A percentile compares a stretch with the other conserved stretches of the same genome.
These are phyloP conservation scores for Seriola aureovittata DNA, from an alignment of 2,113 vertebrate genomes.

Conservation along the genomic window DNA sequence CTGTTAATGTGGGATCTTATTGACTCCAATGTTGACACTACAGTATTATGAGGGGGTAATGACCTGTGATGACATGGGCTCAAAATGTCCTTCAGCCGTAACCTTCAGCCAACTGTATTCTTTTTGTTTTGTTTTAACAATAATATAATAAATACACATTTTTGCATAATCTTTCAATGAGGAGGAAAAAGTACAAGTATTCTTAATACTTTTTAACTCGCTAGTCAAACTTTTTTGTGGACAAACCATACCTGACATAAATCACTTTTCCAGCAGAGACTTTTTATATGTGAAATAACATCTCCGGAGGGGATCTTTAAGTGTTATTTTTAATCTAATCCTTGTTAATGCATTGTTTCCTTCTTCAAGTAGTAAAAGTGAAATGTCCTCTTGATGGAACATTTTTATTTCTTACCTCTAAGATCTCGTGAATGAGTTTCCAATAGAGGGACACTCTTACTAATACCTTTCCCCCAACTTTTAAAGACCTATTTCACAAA, in stretches of 20 bases:
- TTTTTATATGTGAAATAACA: not conserved
- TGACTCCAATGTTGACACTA: constrained; percentile 61
- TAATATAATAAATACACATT: not conserved
- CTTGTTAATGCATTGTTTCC: not conserved
- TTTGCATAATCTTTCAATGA: not conserved
- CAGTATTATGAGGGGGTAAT: constrained; percentile 45
- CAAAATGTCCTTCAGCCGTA: constrained; percentile 59
- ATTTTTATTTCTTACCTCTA: not conserved
- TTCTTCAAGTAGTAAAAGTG: not conserved
- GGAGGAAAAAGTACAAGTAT: not conserved
- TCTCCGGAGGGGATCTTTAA: not conserved
- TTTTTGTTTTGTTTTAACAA: not conserved
- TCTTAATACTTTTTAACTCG: not conserved
- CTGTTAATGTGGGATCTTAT: constrained; percentile 64
- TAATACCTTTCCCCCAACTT: not conserved
- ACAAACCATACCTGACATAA: not conserved
- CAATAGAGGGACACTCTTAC: not conserved
- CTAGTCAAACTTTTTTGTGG: not conserved
- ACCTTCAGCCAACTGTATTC: constrained; percentile 47
- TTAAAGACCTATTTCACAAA: not conserved
- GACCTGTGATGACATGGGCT: constrained; percentile 57
- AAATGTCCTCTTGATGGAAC: not conserved
- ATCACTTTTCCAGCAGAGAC: not conserved
- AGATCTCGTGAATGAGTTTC: not conserved
- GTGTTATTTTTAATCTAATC: not conserved